Conservation (phyloP, 2,797 vertebrate genomes). For the Pseudotriccus pelzelni region DNA sequence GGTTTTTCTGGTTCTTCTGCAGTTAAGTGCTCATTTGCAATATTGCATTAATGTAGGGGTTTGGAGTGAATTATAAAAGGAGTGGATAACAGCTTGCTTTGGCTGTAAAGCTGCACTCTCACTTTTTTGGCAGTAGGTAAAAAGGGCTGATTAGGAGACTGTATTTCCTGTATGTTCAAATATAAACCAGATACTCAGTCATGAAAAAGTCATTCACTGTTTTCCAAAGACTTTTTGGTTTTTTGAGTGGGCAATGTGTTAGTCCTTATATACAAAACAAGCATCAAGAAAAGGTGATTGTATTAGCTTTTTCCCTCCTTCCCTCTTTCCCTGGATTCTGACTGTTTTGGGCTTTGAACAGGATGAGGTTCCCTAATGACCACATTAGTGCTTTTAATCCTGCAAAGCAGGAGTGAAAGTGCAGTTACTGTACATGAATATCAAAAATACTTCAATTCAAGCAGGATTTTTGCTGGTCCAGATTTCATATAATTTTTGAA, state of each 20-base stretch:
- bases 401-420: neutral
- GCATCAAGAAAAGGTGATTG: neutral
- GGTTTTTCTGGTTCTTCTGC: neutral
- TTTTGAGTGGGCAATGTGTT: neutral
- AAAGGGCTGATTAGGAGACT: constrained; percentile 21
- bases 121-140: constrained; percentile 28
- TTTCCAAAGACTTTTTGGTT: neutral
- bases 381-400: neutral
- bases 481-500: neutral
- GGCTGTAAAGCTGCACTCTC: neutral
- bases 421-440: neutral
- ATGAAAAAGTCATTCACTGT: neutral
- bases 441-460: neutral
- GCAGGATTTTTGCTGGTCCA: neutral
- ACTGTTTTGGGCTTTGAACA: neutral
- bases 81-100: constrained; percentile 22
- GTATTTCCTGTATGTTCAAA: constrained; percentile 40
- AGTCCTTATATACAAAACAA: neutral
- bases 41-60: neutral
- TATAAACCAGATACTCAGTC: constrained; percentile 11
- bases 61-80: neutral
- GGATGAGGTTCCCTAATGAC: neutral
- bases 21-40: constrained; percentile 1
- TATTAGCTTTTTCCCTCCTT: neutral
- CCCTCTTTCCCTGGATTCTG: neutral